Percentiles rank a stretch among this genome's conserved stretches.
phyloP scores from a whole-genome alignment of 2,113 vertebrate genomes.

The Hipposideros armiger region DNA sequence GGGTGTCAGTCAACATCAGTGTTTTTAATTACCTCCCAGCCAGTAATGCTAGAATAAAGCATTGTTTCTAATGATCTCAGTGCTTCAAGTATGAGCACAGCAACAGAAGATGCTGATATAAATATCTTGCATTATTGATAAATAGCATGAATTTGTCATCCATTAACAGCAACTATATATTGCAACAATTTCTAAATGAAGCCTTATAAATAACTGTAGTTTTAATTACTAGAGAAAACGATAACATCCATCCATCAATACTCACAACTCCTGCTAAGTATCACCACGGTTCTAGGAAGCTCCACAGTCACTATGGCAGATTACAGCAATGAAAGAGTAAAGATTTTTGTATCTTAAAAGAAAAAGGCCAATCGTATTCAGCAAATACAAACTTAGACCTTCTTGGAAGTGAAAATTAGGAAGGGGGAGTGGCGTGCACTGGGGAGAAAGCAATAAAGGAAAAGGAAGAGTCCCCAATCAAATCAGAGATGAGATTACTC shows the following conservation, averaged over 20 bases:
- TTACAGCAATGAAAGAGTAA: not conserved
- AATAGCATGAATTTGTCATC: conserved; percentile 52
- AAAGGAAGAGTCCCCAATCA: not conserved
- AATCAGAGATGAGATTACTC: not conserved
- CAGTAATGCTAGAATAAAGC: not conserved
- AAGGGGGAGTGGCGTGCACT: not conserved
- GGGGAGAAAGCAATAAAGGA: not conserved
- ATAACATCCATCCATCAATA: conserved; percentile 37
- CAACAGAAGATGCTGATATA: not conserved
- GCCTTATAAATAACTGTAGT: conserved; percentile 54
- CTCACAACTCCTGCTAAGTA: not conserved
- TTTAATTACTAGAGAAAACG: conserved; percentile 68
- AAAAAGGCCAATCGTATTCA: not conserved
- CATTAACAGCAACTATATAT: conserved; percentile 57
- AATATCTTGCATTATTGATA: conserved; percentile 57
- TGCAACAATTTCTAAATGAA: conserved; percentile 61
- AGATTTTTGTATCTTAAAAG: not conserved
- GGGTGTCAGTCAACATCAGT: not conserved
- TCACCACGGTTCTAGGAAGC: not conserved
- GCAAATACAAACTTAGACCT: conserved; percentile 7
- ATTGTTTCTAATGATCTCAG: not conserved
- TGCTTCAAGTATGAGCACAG: not conserved
- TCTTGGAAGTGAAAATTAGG: not conserved
- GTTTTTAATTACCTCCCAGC: not conserved
- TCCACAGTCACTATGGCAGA: not conserved